Base-by-base conservation (phyloP, 1,140 invertebrate genomes). In the Pseudomyrmex pallidus region DNA sequence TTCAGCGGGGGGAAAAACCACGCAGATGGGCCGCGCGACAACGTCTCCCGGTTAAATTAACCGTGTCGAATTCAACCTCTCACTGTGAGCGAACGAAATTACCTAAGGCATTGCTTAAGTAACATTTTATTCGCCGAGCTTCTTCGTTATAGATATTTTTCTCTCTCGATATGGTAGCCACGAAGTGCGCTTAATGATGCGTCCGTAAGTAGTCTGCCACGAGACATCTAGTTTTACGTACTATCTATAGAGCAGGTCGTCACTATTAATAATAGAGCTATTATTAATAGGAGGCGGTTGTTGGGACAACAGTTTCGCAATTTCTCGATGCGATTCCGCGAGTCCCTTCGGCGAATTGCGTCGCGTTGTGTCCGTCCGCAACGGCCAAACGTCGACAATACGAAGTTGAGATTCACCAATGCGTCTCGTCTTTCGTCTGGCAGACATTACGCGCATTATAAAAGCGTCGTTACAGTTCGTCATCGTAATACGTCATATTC, bases 181-280 rank as follows among this genome's bases (percentile, higher is more conserved):
- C 46, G 44, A 84, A 56, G 66, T 56, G 25, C 56, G 73, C 52
- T 84, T 35, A 85, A 85, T 82, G 83, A 82, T 66, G 66, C 67
- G n/a, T 57, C 61, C 76, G 48, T 85, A 85, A 85, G 66, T 56
- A 80, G 77, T 20, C 57, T 44, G 76, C n/a, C 20, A 73, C 76
- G 54, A 72, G 61, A 50, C 73, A 54, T 52, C 74, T 62, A 66
- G 35, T 68, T 70, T 17, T 56, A 62, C 35, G 20, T 44, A 48
- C 83, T 90, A 90, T 90, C 90, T 90, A 90, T 91, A 91, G 83
- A 90, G 89, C 84, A 35, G 56, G 74, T 76, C 76, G 76, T 80
- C 84, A 67, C 82, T 90, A 91, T 90, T 90, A 90, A 89, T 91
- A 90, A 85, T 35, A 35, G 73, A 48, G 68, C 67, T 72, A 91